Conservation (phyloP, 2,888 invertebrate species). For the Pedicia rivosa region DNA sequence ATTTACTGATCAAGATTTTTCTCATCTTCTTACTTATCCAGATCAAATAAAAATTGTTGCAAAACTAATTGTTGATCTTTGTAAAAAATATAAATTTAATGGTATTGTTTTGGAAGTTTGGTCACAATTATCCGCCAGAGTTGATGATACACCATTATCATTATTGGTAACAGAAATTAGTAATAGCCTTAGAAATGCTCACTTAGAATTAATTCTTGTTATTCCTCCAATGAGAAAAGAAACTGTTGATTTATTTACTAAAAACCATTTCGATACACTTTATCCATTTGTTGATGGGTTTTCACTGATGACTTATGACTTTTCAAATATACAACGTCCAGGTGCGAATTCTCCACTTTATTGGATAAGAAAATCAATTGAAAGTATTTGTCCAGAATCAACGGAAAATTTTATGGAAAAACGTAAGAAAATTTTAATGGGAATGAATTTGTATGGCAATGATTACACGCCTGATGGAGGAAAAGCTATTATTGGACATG, state of each 20-base stretch:
- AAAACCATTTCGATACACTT: slow-evolving; percentile 60
- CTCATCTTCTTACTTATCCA: slow-evolving; percentile 49
- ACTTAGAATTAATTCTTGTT: slow-evolving; percentile 53
- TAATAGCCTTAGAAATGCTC: slow-evolving; percentile 30
- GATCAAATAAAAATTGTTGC: slow-evolving; percentile 51
- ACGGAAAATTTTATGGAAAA: slow-evolving; percentile 32
- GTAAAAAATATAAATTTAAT: slow-evolving; percentile 65
- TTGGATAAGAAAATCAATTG: slow-evolving; percentile 67
- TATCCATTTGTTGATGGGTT: slow-evolving; percentile 67
- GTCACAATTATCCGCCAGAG: slow-evolving; percentile 61
- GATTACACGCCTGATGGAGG: slow-evolving; percentile 71
- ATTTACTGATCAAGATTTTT: slow-evolving; percentile 62
- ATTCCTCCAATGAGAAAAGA: slow-evolving; percentile 52
- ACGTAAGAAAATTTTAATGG: slow-evolving; percentile 66
- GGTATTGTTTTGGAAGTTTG: slow-evolving; percentile 86
- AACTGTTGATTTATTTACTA: slow-evolving; percentile 48
- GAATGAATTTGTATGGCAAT: slow-evolving; percentile 88
- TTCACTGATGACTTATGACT: slow-evolving; percentile 96
- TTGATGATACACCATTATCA: slow-evolving; percentile 37
- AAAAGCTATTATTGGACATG: slow-evolving; percentile 61
- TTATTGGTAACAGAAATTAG: slow-evolving; percentile 49
- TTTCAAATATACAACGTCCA: slow-evolving; percentile 63
- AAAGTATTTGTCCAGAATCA: slow-evolving; percentile 47
- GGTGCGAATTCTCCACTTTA: slow-evolving; percentile 80
- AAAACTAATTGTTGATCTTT: slow-evolving; percentile 47